Percentiles rank a stretch among this genome's conserved stretches.
Conservation (phyloP, 2,888 invertebrate species). For the Morpho achilles region DNA sequence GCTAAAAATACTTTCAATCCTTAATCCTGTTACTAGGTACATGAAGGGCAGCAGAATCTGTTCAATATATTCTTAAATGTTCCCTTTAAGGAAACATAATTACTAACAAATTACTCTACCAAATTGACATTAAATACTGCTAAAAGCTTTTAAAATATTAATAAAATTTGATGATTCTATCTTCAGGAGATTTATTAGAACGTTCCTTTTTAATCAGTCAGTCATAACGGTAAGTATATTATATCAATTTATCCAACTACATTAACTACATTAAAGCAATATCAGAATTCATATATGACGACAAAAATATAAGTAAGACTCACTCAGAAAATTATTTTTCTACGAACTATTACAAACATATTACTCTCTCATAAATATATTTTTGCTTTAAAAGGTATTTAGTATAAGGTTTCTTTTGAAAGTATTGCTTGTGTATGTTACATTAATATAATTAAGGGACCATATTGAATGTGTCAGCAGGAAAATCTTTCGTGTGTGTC, state of each 20-base stretch:
- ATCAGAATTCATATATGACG: neutral
- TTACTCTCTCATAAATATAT: no score
- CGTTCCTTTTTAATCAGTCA: no score
- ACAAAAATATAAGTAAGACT: neutral
- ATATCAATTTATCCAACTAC: neutral
- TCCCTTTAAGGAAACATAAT: no score
- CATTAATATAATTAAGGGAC: slow-evolving; percentile 22
- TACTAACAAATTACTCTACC: no score
- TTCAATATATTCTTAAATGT: no score
- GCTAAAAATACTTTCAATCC: no score
- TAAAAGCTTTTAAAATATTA: no score
- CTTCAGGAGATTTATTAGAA: no score
- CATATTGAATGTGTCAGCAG: slow-evolving; percentile 8
- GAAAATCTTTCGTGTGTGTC: neutral
- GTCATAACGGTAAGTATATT: neutral
- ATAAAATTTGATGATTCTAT: no score
- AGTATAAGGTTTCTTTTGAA: neutral
- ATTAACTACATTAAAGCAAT: neutral
- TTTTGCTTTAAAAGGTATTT: neutral
- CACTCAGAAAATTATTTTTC: neutral
- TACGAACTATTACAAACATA: neutral
- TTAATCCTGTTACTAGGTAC: no score
- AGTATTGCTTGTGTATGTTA: neutral
- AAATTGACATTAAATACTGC: no score
- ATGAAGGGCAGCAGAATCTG: no score